Evolutionary conservation across 2,888 invertebrate species (phyloP).

Genomic region (Drosophila lutescens): DNA sequence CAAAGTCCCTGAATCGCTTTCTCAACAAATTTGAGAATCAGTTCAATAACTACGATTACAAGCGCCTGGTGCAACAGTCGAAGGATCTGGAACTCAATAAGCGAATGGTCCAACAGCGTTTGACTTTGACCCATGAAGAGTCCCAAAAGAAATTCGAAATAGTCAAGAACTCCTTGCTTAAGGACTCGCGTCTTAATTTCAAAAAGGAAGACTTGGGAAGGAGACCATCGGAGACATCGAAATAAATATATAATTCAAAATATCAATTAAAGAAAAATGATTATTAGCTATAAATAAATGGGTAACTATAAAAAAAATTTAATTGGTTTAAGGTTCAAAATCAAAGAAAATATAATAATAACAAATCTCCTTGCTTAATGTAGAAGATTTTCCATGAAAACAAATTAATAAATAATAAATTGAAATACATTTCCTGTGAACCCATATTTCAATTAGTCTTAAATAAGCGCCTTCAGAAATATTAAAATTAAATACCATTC

Average conservation of each 20-base stretch:
- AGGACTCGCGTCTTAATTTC: conserved; percentile 79
- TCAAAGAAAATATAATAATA: too few species aligned
- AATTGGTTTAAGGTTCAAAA: too few species aligned
- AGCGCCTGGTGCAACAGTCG: conserved; percentile 79
- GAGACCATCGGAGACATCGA: conserved; percentile 3
- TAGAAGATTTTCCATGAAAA: too few species aligned
- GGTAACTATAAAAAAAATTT: too few species aligned
- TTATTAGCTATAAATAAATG: too few species aligned
- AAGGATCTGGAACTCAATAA: conserved; percentile 82
- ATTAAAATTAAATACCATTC: too few species aligned
- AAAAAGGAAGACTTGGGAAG: conserved; percentile 37
- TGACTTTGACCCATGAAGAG: conserved; percentile 82
- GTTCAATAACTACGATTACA: conserved; percentile 82
- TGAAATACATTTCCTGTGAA: too few species aligned
- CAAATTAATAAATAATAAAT: too few species aligned
- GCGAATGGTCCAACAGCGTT: conserved; percentile 83
- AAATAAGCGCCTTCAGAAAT: too few species aligned
- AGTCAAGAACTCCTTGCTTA: conserved; percentile 78
- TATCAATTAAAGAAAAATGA: not conserved
- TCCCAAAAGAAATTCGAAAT: conserved; percentile 83
- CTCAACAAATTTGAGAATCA: conserved; percentile 82
- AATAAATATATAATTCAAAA: not conserved
- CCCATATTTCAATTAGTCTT: too few species aligned
- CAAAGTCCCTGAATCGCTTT: conserved; percentile 81
- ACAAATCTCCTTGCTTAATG: too few species aligned